A percentile compares a stretch with the other conserved stretches of the same genome.
phyloP scores from a whole-genome alignment of 2,797 vertebrate species.

The Chelonia mydas region DNA sequence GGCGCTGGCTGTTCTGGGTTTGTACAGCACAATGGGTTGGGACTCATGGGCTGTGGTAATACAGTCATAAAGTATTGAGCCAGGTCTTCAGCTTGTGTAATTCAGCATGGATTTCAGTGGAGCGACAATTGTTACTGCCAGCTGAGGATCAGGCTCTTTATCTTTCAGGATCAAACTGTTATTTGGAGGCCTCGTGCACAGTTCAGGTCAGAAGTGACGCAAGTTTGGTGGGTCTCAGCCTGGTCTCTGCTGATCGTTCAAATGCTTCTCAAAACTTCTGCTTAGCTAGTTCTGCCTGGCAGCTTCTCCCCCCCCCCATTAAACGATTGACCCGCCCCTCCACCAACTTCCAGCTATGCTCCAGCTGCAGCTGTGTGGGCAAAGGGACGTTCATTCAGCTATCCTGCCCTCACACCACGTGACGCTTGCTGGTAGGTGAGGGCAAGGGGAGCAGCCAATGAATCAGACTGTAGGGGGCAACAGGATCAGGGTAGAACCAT shows the following conservation, averaged over 20 bases:
- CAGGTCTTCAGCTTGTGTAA: fast-evolving
- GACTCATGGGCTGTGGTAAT: not conserved
- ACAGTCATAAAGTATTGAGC: not conserved
- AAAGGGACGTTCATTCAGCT: not conserved
- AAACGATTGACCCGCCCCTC: not conserved
- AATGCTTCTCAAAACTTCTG: constrained; percentile 20
- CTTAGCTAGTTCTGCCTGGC: constrained; percentile 36
- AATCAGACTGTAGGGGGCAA: not conserved
- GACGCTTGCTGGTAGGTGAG: fast-evolving
- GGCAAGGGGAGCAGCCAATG: not conserved
- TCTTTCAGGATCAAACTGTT: not conserved
- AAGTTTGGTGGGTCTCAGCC: not conserved
- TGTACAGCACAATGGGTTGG: not conserved
- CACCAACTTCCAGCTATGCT: not conserved
- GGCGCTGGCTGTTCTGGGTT: not conserved
- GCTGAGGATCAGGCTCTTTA: not conserved
- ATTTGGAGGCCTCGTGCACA: not conserved
- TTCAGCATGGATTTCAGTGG: not conserved
- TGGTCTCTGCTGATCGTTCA: constrained; percentile 55
- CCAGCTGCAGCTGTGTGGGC: not conserved
- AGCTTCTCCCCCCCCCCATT: constrained; percentile 30
- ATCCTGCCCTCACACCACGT: constrained; percentile 19
- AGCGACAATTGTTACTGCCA: not conserved
- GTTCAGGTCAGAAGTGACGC: not conserved
- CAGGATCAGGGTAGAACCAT: not conserved